phyloP scores from a whole-genome alignment of 2,888 invertebrate species.

The Heliconius ismenius region DNA sequence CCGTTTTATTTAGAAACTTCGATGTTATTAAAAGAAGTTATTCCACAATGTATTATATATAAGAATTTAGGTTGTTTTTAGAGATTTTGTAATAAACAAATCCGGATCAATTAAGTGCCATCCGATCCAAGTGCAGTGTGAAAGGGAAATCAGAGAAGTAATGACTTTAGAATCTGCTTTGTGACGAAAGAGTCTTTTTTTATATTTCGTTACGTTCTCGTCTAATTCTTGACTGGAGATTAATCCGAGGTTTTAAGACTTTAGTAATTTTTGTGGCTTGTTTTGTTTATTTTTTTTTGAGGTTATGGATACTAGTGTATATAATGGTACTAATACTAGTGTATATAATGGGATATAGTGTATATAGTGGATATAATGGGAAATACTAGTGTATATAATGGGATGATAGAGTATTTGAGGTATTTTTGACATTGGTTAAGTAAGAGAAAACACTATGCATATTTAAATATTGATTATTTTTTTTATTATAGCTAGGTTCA shows the following conservation, averaged over 20 bases:
- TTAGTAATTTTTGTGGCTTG: conserved; percentile 10
- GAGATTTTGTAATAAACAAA: conserved; percentile 45
- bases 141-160: conserved; percentile 71
- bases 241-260: too few species aligned
- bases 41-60: conserved; percentile 50
- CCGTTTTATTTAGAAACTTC: conserved; percentile 1
- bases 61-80: conserved; percentile 37
- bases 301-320: not conserved
- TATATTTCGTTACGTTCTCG: conserved; percentile 54
- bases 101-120: conserved; percentile 71
- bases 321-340: too few species aligned
- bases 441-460: too few species aligned
- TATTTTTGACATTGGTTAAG: too few species aligned
- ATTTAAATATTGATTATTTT: too few species aligned
- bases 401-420: too few species aligned
- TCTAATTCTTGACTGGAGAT: conserved; percentile 47
- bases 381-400: too few species aligned
- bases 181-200: conserved; percentile 55
- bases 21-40: not conserved
- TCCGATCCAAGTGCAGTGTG: conserved; percentile 70
- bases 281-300: not conserved
- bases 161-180: conserved; percentile 64
- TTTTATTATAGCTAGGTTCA: too few species aligned
- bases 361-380: too few species aligned
- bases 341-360: too few species aligned